Conservation (phyloP, 2,797 vertebrate species). For the Toxotes lorentzi region DNA sequence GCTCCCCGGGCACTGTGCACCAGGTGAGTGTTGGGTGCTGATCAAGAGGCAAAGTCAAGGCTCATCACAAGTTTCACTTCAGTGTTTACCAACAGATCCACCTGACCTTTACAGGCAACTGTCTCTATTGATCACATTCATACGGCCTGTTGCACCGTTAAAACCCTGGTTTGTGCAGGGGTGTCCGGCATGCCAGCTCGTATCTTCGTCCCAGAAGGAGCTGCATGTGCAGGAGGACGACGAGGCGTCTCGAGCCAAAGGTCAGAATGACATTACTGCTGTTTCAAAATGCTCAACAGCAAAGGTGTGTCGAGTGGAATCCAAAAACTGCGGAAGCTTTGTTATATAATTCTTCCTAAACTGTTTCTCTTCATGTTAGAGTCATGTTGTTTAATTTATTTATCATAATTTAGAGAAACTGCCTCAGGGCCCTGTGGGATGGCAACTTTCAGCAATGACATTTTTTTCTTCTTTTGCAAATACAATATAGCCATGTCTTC, state of each 20-base stretch:
- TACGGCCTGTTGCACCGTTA: slow-evolving; percentile 28
- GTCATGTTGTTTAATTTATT: neutral
- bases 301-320: slow-evolving; percentile 21
- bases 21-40: slow-evolving; percentile 25
- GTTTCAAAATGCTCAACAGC: slow-evolving; percentile 45
- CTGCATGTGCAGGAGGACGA: slow-evolving; percentile 36
- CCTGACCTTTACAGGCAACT: slow-evolving; percentile 73
- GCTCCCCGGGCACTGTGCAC: slow-evolving; percentile 38
- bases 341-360: neutral
- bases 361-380: neutral
- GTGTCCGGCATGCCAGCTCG: slow-evolving; percentile 59
- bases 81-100: slow-evolving; percentile 63
- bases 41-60: slow-evolving; percentile 58
- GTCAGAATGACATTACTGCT: slow-evolving; percentile 58
- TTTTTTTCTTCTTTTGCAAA: neutral
- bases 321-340: slow-evolving; percentile 1
- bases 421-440: neutral
- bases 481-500: neutral
- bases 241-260: slow-evolving; percentile 56
- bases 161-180: slow-evolving; percentile 45
- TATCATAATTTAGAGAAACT: neutral
- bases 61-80: slow-evolving; percentile 61
- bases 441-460: neutral
- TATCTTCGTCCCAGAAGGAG: slow-evolving; percentile 43
- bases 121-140: slow-evolving; percentile 72